These are phyloP conservation scores for Acanthacorydalis orientalis DNA, from an alignment of 2,888 invertebrate species.

Conservation along the genomic window DNA sequence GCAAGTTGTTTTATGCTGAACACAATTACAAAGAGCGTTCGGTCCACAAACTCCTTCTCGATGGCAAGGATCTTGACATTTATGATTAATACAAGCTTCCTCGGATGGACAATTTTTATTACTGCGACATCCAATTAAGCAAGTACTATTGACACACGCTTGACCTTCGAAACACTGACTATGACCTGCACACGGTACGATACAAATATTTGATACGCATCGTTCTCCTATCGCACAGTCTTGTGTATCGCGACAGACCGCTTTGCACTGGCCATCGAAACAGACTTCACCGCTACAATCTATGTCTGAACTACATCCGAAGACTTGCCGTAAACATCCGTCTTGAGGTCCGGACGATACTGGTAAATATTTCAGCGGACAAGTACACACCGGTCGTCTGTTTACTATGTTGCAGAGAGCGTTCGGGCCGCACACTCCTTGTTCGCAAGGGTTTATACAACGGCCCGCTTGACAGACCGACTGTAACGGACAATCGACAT, in stretches of 20 bases:
- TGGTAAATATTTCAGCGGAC: constrained; percentile 60
- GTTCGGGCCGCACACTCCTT: constrained; percentile 59
- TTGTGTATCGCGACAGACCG: constrained; percentile 56
- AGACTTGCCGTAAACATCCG: constrained; percentile 55
- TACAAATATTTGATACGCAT: constrained; percentile 63
- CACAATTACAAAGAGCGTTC: constrained; percentile 63
- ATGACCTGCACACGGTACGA: constrained; percentile 63
- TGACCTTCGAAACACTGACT: constrained; percentile 63
- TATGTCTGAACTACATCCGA: constrained; percentile 46
- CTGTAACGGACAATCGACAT: constrained; percentile 58
- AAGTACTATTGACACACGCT: constrained; percentile 66
- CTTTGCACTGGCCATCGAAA: constrained; percentile 66
- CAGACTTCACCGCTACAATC: constrained; percentile 71
- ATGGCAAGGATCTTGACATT: constrained; percentile 70
- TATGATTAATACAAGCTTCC: constrained; percentile 69
- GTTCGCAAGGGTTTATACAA: constrained; percentile 68
- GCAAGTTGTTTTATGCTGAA: constrained; percentile 59
- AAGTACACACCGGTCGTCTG: constrained; percentile 61
- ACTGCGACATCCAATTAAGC: constrained; percentile 68
- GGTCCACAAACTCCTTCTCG: constrained; percentile 63
- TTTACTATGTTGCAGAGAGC: constrained; percentile 64
- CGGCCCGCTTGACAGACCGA: constrained; percentile 52
- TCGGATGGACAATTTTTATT: constrained; percentile 62
- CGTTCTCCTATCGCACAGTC: constrained; percentile 69
- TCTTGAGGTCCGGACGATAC: constrained; percentile 39